Evolutionary conservation across 2,888 invertebrate genomes (phyloP).

Genomic region (Aspidiotus destructor): DNA sequence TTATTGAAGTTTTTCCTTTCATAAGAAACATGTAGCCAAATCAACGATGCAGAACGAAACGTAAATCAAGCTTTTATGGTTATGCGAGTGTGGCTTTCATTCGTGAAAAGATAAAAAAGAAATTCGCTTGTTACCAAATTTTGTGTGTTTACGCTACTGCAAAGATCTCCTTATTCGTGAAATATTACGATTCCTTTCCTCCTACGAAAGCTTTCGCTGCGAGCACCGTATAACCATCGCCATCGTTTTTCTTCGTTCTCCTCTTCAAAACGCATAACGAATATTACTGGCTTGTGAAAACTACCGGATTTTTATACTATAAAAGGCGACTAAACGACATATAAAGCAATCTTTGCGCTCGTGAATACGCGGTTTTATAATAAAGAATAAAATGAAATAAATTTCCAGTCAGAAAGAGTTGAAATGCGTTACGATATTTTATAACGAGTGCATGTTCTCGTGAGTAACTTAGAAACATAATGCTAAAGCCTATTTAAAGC

Average conservation of each 20-base stretch:
- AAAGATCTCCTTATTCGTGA: conserved; percentile 10
- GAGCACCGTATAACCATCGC: neutral
- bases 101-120: conserved; percentile 23
- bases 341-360: neutral
- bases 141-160: neutral
- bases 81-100: conserved; percentile 27
- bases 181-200: conserved; percentile 9
- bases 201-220: neutral
- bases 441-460: no score
- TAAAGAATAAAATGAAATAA: neutral
- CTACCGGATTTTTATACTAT: neutral
- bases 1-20: conserved; percentile 29
- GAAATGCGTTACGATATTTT: no score
- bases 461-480: no score
- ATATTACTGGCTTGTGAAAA: conserved; percentile 4
- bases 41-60: conserved; percentile 29
- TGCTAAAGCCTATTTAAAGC: no score
- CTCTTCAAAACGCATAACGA: neutral
- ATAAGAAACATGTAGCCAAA: conserved; percentile 24
- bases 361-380: neutral
- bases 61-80: conserved; percentile 31
- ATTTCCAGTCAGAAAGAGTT: no score
- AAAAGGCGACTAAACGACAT: conserved; percentile 4
- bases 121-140: conserved; percentile 27
- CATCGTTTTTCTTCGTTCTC: neutral